Evolutionary conservation across 2,113 vertebrate species (phyloP), one percentile per base, ranked within the genome.

Genomic region (Planiliza haematocheilus): DNA sequence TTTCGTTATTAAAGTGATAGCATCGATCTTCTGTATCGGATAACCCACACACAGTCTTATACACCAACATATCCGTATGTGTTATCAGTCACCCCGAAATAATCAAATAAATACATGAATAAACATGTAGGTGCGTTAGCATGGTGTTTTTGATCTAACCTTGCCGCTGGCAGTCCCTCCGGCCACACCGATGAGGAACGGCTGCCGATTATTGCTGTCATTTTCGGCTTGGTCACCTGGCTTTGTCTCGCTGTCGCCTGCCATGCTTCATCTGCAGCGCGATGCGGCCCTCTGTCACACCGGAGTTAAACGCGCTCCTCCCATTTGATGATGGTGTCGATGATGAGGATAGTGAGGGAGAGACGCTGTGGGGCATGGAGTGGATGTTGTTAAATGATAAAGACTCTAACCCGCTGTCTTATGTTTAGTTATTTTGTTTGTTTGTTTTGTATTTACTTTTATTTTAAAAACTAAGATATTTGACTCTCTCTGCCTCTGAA

Each of bases 111-210:
- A 14, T 7, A 20, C 16, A 37, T 13, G 45, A 18, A 39, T 3
- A n/a, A 12, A 14, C 4, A 8, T 5, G 4, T n/a, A n/a, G 24
- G 24, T 30, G 24, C 5, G 2, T 5, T 5, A 30, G 24, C 24
- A 30, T 30, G 24, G 24, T 30, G 24, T 30, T 30, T 2, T 30
- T 5, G 43, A n/a, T 75, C 91, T 65, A 79, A 97, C 96, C 94
- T 98, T 98, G 76, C 96, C 96, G 93, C 96, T 98, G 79, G 96
- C 96, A 7, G 96, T 97, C 66, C 96, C 96, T 14, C 96, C 96
- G 86, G 96, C 95, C 77, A 97, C 95, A 39, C 96, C 96, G 78
- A 98, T 97, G 57, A 97, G 93, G 84, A 97, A 96, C n/a, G 96
- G 96, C 82, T 95, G 94, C 18, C 94, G 90, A 50, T 82, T 79